These are phyloP conservation scores for Neuroterus valhalla DNA, from an alignment of 1,140 invertebrate species.

Conservation along the genomic window DNA sequence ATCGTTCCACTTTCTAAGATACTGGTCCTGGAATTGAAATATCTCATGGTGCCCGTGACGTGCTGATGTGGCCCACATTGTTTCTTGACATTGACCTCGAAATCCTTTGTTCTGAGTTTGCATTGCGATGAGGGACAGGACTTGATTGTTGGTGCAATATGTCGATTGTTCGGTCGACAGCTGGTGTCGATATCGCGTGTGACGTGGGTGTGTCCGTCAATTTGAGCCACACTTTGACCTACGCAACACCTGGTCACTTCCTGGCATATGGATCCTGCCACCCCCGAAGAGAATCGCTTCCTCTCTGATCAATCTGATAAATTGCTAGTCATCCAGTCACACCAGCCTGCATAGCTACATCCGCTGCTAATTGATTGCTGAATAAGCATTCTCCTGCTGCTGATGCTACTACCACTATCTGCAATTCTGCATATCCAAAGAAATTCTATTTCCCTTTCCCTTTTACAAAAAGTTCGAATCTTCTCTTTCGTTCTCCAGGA, in stretches of 20 bases:
- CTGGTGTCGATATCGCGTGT: constrained; percentile 22
- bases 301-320: constrained; percentile 28
- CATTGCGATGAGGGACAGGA: not conserved
- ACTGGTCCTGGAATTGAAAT: not conserved
- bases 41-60: not conserved
- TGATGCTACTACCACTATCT: too few relatives aligned
- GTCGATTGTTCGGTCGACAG: constrained; percentile 22
- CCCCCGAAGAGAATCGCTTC: constrained; percentile 15
- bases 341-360: not conserved
- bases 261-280: constrained; percentile 12
- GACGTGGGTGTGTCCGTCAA: constrained; percentile 23
- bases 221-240: constrained; percentile 3
- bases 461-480: not conserved
- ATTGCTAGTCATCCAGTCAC: constrained; percentile 20
- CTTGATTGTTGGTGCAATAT: constrained; percentile 18
- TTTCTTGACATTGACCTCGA: constrained; percentile 11
- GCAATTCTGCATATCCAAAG: constrained; percentile 3
- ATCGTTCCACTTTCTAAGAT: too few relatives aligned
- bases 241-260: constrained; percentile 28
- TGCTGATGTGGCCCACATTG: not conserved
- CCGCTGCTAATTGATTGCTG: constrained; percentile 28
- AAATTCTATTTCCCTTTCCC: not conserved
- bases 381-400: not conserved
- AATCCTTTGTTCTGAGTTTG: not conserved
- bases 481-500: not conserved